These are phyloP conservation scores for Podargus strigoides DNA, from an alignment of 2,797 vertebrate species.

Conservation along the genomic window DNA sequence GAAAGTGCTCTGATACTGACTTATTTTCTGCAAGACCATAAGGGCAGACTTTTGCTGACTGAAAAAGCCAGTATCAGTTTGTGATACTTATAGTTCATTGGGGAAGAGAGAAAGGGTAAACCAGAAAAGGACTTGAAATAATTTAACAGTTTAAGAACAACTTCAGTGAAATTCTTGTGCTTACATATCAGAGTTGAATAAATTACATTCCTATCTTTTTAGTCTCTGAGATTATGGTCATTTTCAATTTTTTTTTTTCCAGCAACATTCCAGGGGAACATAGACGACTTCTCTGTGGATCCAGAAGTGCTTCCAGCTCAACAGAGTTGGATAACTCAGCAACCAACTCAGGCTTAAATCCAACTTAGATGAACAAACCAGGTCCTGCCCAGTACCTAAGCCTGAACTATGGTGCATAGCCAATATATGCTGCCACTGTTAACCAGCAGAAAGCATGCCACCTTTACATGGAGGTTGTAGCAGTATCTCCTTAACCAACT, in stretches of 20 bases:
- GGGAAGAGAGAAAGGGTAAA: not conserved
- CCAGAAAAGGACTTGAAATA: not conserved
- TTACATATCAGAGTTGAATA: not conserved
- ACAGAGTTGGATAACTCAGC: not conserved
- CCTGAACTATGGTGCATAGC: not conserved
- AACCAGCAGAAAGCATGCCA: not conserved
- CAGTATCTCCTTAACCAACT: not conserved
- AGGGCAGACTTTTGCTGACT: not conserved
- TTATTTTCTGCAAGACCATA: not conserved
- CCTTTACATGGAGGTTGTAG: not conserved
- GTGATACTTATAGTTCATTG: not conserved
- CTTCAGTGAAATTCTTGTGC: not conserved
- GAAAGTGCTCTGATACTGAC: not conserved
- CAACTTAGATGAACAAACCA: not conserved
- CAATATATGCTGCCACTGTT: fast-evolving
- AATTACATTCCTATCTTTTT: not conserved
- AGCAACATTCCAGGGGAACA: fast-evolving
- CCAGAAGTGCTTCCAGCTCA: not conserved
- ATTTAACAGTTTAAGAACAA: not conserved
- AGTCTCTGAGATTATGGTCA: not conserved
- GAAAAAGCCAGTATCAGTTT: not conserved
- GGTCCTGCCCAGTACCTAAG: not conserved
- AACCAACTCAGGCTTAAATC: not conserved
- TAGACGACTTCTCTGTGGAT: fast-evolving
- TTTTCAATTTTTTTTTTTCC: not conserved